phyloP scores from a whole-genome alignment of 2,113 vertebrate species.

The Lophotis ruficrista region DNA sequence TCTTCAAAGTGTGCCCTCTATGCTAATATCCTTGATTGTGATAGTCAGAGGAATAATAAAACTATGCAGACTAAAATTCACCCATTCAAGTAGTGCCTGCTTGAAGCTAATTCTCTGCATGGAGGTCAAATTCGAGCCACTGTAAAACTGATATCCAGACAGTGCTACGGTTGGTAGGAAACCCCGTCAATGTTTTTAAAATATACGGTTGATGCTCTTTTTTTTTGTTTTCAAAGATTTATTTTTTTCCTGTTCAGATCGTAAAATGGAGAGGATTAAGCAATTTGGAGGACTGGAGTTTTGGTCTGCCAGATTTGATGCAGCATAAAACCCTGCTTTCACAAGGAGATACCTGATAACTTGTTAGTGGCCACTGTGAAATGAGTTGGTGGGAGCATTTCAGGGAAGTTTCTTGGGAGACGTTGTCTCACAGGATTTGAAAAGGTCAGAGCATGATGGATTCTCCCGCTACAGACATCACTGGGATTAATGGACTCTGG shows the following conservation, averaged over 20 bases:
- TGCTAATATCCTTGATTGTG: conserved; percentile 19
- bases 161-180: neutral
- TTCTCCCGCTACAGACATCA: neutral
- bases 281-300: neutral
- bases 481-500: neutral
- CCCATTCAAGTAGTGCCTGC: neutral
- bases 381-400: neutral
- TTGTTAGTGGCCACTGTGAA: neutral
- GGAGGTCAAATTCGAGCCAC: neutral
- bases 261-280: neutral
- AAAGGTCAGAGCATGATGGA: neutral
- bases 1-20: conserved; percentile 50
- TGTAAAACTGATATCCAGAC: neutral
- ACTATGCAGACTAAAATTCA: conserved; percentile 14
- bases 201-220: neutral
- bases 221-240: neutral
- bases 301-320: neutral
- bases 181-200: neutral
- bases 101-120: neutral
- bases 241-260: neutral
- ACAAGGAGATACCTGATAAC: neutral
- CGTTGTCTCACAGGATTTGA: neutral
- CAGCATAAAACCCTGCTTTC: neutral
- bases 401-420: neutral
- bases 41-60: conserved; percentile 45